phyloP scores from a whole-genome alignment of 1,140 invertebrate genomes.

The Latrodectus geometricus region DNA sequence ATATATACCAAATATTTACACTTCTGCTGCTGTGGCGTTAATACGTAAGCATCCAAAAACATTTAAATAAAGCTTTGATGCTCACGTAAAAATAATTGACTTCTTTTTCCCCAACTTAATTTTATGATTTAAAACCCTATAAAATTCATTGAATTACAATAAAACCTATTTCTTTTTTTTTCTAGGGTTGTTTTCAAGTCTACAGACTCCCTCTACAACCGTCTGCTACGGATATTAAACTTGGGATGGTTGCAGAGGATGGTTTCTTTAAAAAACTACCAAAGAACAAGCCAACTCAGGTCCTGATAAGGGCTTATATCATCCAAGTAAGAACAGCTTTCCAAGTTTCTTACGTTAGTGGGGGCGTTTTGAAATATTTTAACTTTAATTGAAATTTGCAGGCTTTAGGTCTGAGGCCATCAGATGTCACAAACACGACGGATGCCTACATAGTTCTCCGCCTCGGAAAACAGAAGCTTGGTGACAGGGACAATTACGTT shows the following conservation, averaged over 20 bases:
- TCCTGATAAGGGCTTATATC: constrained; percentile 86
- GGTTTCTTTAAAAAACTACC: constrained; percentile 86
- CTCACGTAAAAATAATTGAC: too few relatives aligned
- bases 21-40: too few relatives aligned
- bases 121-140: too few relatives aligned
- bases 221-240: constrained; percentile 79
- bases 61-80: too few relatives aligned
- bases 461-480: constrained; percentile 82
- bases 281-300: constrained; percentile 88
- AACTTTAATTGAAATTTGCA: constrained; percentile 66
- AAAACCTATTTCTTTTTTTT: background rate
- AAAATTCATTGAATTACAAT: too few relatives aligned
- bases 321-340: constrained; percentile 73
- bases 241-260: constrained; percentile 81
- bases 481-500: constrained; percentile 89
- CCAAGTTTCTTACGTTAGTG: background rate
- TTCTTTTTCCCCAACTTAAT: too few relatives aligned
- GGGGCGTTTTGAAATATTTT: too few relatives aligned
- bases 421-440: constrained; percentile 92
- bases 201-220: constrained; percentile 86
- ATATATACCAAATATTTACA: too few relatives aligned
- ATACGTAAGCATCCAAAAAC: too few relatives aligned
- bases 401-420: constrained; percentile 88
- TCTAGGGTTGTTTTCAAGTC: constrained; percentile 85
- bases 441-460: constrained; percentile 89